These are phyloP conservation scores for Pelobates fuscus DNA, from an alignment of 2,113 vertebrate genomes.

Conservation along the genomic window DNA sequence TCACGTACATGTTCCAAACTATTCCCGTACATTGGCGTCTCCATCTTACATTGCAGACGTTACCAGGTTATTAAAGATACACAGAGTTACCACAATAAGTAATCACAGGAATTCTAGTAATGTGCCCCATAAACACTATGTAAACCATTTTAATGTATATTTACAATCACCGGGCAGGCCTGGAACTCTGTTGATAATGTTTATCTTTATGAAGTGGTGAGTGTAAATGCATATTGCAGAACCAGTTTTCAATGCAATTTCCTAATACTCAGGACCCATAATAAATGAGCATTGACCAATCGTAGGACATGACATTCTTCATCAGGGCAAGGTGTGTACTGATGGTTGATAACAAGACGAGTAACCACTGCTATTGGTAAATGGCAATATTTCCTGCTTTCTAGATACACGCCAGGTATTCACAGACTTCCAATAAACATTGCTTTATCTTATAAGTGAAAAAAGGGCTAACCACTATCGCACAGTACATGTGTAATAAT, in stretches of 20 bases:
- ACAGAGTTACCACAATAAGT: not conserved
- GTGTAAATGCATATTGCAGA: not conserved
- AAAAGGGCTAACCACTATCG: no score
- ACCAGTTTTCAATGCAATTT: not conserved
- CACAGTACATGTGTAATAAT: no score
- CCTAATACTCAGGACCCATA: not conserved
- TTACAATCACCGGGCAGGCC: not conserved
- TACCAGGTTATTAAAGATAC: not conserved
- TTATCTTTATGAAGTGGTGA: not conserved
- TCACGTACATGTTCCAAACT: no score
- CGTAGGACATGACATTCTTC: not conserved
- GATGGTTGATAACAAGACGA: not conserved
- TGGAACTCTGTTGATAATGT: not conserved
- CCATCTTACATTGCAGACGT: not conserved
- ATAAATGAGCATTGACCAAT: not conserved
- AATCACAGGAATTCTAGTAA: slow-evolving; percentile 30
- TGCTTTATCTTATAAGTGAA: no score
- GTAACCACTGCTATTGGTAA: no score
- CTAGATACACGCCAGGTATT: no score
- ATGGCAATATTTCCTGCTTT: no score
- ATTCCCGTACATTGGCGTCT: no score
- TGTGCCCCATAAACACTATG: slow-evolving; percentile 14
- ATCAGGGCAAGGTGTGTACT: not conserved
- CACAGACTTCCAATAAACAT: no score
- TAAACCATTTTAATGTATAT: not conserved